These are phyloP conservation scores for Euura saliciscinereae DNA, from an alignment of 1,140 invertebrate genomes.

Conservation along the genomic window DNA sequence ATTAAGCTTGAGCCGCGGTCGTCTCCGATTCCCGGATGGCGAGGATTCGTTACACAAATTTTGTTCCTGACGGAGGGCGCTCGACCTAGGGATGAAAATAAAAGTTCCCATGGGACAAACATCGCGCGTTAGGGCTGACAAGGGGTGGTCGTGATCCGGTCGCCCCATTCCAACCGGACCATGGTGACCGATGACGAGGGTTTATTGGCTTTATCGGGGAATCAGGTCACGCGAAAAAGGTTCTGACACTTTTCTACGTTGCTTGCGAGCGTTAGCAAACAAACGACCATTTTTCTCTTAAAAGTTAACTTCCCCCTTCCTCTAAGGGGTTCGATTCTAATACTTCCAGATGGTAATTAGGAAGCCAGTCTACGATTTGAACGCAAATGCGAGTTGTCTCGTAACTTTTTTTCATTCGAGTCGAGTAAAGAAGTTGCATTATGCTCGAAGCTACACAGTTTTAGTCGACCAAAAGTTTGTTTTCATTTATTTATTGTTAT, in stretches of 20 bases:
- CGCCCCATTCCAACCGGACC: constrained; percentile 20
- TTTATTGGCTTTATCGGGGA: constrained; percentile 42
- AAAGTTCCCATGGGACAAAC: constrained; percentile 28
- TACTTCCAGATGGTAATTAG: neutral
- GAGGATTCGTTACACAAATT: constrained; percentile 45
- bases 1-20: too few relatives aligned
- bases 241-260: neutral
- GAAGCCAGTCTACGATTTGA: too few relatives aligned
- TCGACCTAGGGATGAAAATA: constrained; percentile 30
- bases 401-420: too few relatives aligned
- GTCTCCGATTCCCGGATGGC: neutral
- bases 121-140: constrained; percentile 11
- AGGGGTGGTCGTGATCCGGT: neutral
- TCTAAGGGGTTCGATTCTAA: neutral
- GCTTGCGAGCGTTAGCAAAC: neutral
- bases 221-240: constrained; percentile 22
- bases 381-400: too few relatives aligned
- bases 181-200: constrained; percentile 43
- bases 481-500: constrained; percentile 4
- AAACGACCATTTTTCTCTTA: neutral
- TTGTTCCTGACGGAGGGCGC: constrained; percentile 21
- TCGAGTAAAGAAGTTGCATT: too few relatives aligned
- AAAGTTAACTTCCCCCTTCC: neutral
- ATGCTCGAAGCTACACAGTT: neutral
- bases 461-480: neutral